Conservation (phyloP, 2,113 vertebrate species). For the Perca flavescens region DNA sequence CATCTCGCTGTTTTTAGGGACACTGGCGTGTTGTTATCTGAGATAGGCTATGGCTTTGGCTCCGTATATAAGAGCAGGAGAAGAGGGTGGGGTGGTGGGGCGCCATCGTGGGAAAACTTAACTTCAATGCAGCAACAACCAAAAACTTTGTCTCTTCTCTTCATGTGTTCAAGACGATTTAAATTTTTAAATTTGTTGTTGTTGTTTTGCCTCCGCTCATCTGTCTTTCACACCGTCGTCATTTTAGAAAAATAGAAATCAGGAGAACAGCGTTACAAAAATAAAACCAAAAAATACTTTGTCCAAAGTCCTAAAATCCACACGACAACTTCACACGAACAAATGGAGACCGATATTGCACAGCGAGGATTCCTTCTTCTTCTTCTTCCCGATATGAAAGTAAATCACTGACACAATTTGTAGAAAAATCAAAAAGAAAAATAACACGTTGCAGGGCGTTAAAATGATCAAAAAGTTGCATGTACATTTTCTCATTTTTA, state of each 20-base stretch:
- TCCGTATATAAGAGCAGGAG: constrained; percentile 49
- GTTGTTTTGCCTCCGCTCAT: constrained; percentile 12
- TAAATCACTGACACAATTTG: constrained; percentile 62
- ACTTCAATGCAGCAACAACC: constrained; percentile 41
- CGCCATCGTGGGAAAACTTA: constrained; percentile 35
- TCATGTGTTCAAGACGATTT: constrained; percentile 15
- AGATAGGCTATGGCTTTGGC: constrained; percentile 78
- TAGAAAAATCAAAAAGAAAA: constrained; percentile 30
- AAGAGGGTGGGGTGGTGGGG: constrained; percentile 15
- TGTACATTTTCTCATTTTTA: constrained; percentile 8
- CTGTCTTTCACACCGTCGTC: constrained; percentile 18
- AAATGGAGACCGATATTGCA: constrained; percentile 75
- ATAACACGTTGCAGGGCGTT: constrained; percentile 39
- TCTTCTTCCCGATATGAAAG: constrained; percentile 55
- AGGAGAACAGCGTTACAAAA: constrained; percentile 82
- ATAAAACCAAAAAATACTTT: constrained; percentile 74
- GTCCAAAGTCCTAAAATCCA: constrained; percentile 72
- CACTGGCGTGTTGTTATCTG: constrained; percentile 45
- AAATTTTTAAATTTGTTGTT: background rate
- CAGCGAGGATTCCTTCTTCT: constrained; percentile 73
- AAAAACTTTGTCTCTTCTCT: background rate
- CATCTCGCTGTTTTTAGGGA: constrained; percentile 32
- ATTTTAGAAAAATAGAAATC: constrained; percentile 85
- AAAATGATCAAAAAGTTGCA: constrained; percentile 42
- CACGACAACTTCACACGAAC: constrained; percentile 68